phyloP scores from a whole-genome alignment of 2,113 vertebrate genomes.

The Pomatostomus ruficeps region DNA sequence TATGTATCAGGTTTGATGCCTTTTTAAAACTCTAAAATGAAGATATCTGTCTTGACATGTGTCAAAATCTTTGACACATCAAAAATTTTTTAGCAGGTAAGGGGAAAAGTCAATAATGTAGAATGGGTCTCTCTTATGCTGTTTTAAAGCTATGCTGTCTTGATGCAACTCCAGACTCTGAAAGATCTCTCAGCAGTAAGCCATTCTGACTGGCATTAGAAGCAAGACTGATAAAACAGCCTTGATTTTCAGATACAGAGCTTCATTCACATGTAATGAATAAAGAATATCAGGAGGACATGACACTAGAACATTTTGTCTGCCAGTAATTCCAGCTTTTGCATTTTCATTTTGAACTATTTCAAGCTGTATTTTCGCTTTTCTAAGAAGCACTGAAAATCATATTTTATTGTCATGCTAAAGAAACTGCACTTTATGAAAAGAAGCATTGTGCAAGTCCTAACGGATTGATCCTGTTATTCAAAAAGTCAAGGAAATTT shows the following conservation, averaged over 20 bases:
- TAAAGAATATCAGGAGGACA: slow-evolving; percentile 31
- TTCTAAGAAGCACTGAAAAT: slow-evolving; percentile 40
- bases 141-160: background rate
- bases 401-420: slow-evolving; percentile 45
- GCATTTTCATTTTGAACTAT: slow-evolving; percentile 28
- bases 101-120: slow-evolving; percentile 17
- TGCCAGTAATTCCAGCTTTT: slow-evolving; percentile 25
- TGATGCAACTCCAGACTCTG: background rate
- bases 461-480: background rate
- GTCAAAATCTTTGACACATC: slow-evolving; percentile 32
- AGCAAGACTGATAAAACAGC: slow-evolving; percentile 36
- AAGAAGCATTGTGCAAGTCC: background rate
- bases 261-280: slow-evolving; percentile 13
- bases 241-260: slow-evolving; percentile 44
- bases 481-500: background rate
- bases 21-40: background rate
- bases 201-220: slow-evolving; percentile 18
- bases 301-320: slow-evolving; percentile 38
- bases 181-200: background rate
- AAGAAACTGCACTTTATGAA: slow-evolving; percentile 3
- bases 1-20: background rate
- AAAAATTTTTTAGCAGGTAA: slow-evolving; percentile 24
- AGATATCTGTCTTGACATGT: slow-evolving; percentile 23
- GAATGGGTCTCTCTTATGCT: background rate
- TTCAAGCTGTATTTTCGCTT: slow-evolving; percentile 42